Conservation (phyloP, 2,113 vertebrate species). For the Phodopus roborovskii region DNA sequence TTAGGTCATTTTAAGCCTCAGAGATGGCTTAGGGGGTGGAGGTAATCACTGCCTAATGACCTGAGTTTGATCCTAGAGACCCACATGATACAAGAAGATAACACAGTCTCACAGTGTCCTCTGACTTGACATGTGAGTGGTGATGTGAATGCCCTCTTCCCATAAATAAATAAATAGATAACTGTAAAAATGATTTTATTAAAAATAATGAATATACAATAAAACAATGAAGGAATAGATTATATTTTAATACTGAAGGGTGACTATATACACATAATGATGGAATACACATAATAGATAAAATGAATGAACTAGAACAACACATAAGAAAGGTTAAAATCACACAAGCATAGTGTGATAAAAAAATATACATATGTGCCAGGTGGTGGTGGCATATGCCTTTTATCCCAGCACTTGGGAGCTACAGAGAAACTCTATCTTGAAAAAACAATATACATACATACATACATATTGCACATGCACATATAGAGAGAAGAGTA, state of each 20-base stretch:
- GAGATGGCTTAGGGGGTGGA: neutral
- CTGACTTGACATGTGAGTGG: neutral
- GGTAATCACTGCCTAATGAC: neutral
- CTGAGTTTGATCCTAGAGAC: neutral
- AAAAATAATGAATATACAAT: neutral
- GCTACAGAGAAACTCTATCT: no score
- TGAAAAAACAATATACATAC: no score
- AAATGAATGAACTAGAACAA: conserved; percentile 12
- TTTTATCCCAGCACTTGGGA: no score
- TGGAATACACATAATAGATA: neutral
- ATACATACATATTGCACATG: neutral
- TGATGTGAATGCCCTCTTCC: neutral
- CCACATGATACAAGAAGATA: no score
- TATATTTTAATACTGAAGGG: neutral
- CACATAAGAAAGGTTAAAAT: conserved; percentile 4
- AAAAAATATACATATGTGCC: neutral
- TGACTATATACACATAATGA: neutral
- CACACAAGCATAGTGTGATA: neutral
- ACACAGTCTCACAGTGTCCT: neutral
- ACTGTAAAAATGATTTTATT: neutral
- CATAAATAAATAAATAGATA: neutral
- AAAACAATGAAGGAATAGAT: neutral
- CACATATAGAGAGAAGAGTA: neutral
- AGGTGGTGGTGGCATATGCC: no score
- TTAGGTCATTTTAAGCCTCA: neutral